phyloP scores from a whole-genome alignment of 2,113 vertebrate genomes.

The Lota lota region DNA sequence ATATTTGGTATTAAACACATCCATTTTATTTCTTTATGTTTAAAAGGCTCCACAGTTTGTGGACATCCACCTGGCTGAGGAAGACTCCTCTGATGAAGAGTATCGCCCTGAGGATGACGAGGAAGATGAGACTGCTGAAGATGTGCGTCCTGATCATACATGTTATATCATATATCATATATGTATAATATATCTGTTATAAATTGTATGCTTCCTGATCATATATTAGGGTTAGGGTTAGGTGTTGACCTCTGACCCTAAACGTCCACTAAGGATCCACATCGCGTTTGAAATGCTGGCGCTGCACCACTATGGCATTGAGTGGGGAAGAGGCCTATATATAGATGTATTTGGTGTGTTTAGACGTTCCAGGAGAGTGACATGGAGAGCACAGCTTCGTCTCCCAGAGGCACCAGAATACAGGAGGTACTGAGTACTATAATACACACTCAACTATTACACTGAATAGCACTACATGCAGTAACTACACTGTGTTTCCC shows the following conservation, averaged over 20 bases:
- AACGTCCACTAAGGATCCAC: too few relatives aligned
- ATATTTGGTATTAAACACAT: background rate
- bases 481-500: too few relatives aligned
- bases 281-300: too few relatives aligned
- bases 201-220: too few relatives aligned
- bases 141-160: constrained; percentile 48
- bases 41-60: constrained; percentile 88
- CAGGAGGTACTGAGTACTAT: constrained; percentile 71
- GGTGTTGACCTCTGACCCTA: too few relatives aligned
- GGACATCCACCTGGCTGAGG: constrained; percentile 93
- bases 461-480: too few relatives aligned
- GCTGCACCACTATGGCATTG: too few relatives aligned
- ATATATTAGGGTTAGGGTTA: too few relatives aligned
- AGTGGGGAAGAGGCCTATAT: too few relatives aligned
- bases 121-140: constrained; percentile 92
- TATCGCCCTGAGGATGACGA: constrained; percentile 94
- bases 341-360: background rate
- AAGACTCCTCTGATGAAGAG: constrained; percentile 96
- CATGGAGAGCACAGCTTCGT: constrained; percentile 88
- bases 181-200: too few relatives aligned
- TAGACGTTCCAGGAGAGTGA: constrained; percentile 94
- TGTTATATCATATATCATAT: too few relatives aligned
- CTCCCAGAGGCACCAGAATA: constrained; percentile 79
- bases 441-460: background rate
- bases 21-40: background rate